Evolutionary conservation across 1,140 invertebrate species (phyloP).

Genomic region (Papilio xuthus): DNA sequence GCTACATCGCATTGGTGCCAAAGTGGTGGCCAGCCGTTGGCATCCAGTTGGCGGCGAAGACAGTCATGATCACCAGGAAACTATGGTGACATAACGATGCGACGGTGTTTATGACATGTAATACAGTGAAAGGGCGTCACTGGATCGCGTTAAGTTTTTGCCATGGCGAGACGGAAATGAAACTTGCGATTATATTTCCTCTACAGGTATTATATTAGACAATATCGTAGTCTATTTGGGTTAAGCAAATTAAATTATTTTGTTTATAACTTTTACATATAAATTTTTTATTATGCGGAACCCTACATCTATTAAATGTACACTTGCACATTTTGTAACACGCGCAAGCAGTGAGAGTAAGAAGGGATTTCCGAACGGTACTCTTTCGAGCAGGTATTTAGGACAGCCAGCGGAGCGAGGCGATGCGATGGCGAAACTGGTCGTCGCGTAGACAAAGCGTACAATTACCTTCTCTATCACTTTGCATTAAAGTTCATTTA

Average conservation of each 20-base stretch:
- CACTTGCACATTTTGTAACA: constrained; percentile 46
- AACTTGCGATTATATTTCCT: background rate
- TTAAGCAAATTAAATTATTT: too few species aligned
- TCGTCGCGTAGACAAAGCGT: constrained; percentile 42
- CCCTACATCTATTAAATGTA: background rate
- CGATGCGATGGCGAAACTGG: constrained; percentile 56
- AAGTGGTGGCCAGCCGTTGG: background rate
- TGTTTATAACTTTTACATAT: too few species aligned
- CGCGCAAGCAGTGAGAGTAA: constrained; percentile 46
- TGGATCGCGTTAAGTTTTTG: background rate
- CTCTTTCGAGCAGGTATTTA: constrained; percentile 62
- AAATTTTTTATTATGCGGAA: background rate
- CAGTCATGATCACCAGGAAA: constrained; percentile 1
- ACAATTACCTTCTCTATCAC: constrained; percentile 53
- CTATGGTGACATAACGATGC: background rate
- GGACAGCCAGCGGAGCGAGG: constrained; percentile 59
- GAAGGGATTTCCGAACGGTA: constrained; percentile 60
- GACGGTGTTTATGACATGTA: constrained; percentile 10
- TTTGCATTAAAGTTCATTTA: constrained; percentile 41
- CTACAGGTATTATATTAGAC: too few species aligned
- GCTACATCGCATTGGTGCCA: background rate
- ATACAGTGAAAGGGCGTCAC: constrained; percentile 9
- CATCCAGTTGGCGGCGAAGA: background rate
- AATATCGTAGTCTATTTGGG: too few species aligned
- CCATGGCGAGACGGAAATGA: background rate